Evolutionary conservation across 1,140 invertebrate genomes (phyloP), one percentile per base, ranked within the genome.

Genomic region (Zaprionus davidi): DNA sequence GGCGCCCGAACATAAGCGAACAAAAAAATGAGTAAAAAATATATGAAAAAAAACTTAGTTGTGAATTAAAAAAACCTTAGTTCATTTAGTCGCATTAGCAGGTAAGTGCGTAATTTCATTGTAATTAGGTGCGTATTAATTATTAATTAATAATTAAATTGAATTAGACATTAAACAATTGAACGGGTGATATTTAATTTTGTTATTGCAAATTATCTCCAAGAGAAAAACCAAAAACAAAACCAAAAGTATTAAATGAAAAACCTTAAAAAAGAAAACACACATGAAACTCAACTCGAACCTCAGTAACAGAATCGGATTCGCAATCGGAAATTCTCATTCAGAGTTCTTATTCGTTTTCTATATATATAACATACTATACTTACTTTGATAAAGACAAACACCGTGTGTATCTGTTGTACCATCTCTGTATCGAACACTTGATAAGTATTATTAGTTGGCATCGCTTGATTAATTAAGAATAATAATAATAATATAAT

Each of bases 181-280:
- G n/a, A 78, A 85, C 82, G 85, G 79, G 85, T 90, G 85, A 90
- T 90, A 90, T 85, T 90, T 81, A 70, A 78, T 86, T 90, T 85
- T 85, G 77, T 82, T 78, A 82, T 56, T 71, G 49, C 56, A 79
- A 76, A 81, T 79, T 87, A 82, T 79, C 78, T 76, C 28, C 58
- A 90, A 81, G 70, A 74, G 73, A 87, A 72, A 71, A 51, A 66
- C 26, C 41, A 44, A 64, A 62, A 67, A 12, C 13, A 26, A 20
- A 46, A 60, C 5, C 38, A 55, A 7, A 7, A 57, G n/a, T n/a
- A 69, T 28, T 56, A 51, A 51, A 51, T 4, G 46, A 51, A 51
- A 20, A 65, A 67, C 68, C 36, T 7, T 46, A 46, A 86, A 64
- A 77, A 55, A 51, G 7, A 51, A 51, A 41, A 46, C 20, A 44